phyloP scores from a whole-genome alignment of 2,113 vertebrate genomes.

The Oriolus oriolus region DNA sequence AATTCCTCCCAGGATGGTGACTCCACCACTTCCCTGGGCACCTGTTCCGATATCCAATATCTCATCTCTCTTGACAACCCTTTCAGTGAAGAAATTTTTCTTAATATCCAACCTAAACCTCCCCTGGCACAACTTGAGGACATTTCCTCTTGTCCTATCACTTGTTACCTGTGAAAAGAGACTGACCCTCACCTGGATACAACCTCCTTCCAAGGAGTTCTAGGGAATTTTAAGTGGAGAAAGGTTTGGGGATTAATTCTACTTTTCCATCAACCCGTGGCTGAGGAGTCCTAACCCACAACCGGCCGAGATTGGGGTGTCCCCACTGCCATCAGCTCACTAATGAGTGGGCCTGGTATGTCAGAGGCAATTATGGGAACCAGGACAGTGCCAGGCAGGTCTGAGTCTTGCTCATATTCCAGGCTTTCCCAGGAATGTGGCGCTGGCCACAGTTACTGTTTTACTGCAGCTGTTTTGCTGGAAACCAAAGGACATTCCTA shows the following conservation, averaged over 20 bases:
- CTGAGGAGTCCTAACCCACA: neutral
- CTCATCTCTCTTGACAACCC: neutral
- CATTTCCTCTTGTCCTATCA: neutral
- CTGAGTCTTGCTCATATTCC: neutral
- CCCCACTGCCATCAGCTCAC: neutral
- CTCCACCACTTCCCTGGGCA: neutral
- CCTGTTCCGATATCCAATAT: neutral
- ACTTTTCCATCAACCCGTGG: neutral
- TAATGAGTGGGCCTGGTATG: neutral
- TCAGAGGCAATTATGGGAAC: neutral
- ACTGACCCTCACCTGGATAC: neutral
- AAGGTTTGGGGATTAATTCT: neutral
- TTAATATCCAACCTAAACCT: neutral
- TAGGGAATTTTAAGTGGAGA: neutral
- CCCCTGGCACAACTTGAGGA: neutral
- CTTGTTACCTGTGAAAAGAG: neutral
- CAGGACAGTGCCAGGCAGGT: neutral
- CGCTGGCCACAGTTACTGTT: neutral
- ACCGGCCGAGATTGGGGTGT: fast-evolving
- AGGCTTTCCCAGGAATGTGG: neutral
- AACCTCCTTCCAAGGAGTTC: neutral
- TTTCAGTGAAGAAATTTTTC: neutral
- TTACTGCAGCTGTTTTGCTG: neutral
- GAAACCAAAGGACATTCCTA: neutral
- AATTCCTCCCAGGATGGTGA: neutral